Evolutionary conservation across 1,140 invertebrate genomes (phyloP).

Genomic region (Drosophila pandora): DNA sequence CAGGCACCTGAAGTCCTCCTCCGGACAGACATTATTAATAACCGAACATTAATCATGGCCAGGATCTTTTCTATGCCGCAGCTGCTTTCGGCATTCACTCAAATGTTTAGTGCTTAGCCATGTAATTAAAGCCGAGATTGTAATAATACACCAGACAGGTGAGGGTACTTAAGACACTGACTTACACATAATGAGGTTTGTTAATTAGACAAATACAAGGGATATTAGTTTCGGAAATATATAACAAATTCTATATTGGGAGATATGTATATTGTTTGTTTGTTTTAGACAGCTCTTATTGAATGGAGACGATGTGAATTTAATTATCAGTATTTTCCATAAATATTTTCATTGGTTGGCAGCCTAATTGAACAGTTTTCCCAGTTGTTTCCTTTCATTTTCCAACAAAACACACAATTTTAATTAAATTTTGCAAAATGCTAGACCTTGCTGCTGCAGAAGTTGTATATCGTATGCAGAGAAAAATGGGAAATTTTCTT

Average conservation of each 20-base stretch:
- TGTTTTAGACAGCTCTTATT: background rate
- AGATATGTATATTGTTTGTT: background rate
- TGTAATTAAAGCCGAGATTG: slow-evolving; percentile 63
- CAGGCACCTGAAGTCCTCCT: slow-evolving; percentile 47
- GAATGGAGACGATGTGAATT: background rate
- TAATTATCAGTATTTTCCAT: background rate
- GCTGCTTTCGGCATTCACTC: slow-evolving; percentile 43
- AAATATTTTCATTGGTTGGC: slow-evolving; percentile 8
- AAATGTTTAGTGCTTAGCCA: slow-evolving; percentile 60
- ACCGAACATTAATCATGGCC: slow-evolving; percentile 63
- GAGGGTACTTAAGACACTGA: slow-evolving; percentile 9
- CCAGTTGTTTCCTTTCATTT: slow-evolving; percentile 15
- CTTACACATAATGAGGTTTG: slow-evolving; percentile 18
- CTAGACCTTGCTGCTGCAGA: background rate
- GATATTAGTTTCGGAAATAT: background rate
- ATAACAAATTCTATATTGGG: too few relatives aligned
- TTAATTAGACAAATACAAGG: slow-evolving; percentile 27
- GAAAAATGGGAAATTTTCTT: slow-evolving; percentile 57
- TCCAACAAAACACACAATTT: slow-evolving; percentile 25
- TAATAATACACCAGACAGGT: slow-evolving; percentile 35
- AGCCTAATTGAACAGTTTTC: slow-evolving; percentile 29
- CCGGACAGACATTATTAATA: slow-evolving; percentile 58
- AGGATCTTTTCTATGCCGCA: slow-evolving; percentile 16
- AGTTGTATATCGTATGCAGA: background rate
- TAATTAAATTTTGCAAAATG: slow-evolving; percentile 62